Evolutionary conservation across 2,113 vertebrate species (phyloP).

Genomic region (Litocranius walleri): DNA sequence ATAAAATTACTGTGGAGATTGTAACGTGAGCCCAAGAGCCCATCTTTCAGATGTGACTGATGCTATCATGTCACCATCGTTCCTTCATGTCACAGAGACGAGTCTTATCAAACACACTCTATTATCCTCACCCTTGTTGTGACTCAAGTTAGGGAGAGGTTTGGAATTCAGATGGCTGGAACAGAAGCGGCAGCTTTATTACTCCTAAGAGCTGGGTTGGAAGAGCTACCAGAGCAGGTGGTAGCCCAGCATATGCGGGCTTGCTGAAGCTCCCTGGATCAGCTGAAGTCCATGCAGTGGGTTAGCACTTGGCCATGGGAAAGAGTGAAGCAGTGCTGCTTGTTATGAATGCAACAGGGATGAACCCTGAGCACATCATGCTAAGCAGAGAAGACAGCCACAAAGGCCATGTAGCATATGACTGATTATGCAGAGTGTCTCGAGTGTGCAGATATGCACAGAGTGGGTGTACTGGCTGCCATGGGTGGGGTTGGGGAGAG

Average conservation of each 20-base stretch:
- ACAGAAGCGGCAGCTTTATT: rapidly evolving
- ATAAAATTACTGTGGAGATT: neutral
- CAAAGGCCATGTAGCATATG: rapidly evolving
- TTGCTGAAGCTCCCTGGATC: rapidly evolving
- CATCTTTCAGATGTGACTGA: rapidly evolving
- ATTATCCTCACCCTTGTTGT: rapidly evolving
- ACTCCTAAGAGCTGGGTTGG: rapidly evolving
- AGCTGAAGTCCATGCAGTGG: rapidly evolving
- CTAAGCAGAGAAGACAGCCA: neutral
- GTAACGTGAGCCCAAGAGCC: neutral
- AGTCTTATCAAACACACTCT: rapidly evolving
- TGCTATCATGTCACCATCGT: rapidly evolving
- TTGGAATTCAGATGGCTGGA: rapidly evolving
- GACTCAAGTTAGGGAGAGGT: neutral
- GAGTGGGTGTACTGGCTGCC: rapidly evolving
- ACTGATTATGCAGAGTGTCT: rapidly evolving
- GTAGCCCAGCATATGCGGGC: rapidly evolving
- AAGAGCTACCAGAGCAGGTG: rapidly evolving
- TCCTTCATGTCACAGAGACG: rapidly evolving
- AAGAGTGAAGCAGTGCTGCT: rapidly evolving
- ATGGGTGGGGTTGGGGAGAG: rapidly evolving
- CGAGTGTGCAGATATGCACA: neutral
- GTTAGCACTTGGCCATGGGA: rapidly evolving
- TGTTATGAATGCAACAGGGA: rapidly evolving
- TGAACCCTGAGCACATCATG: rapidly evolving